phyloP scores from a whole-genome alignment of 2,888 invertebrate genomes.

The Xestia c-nigrum region DNA sequence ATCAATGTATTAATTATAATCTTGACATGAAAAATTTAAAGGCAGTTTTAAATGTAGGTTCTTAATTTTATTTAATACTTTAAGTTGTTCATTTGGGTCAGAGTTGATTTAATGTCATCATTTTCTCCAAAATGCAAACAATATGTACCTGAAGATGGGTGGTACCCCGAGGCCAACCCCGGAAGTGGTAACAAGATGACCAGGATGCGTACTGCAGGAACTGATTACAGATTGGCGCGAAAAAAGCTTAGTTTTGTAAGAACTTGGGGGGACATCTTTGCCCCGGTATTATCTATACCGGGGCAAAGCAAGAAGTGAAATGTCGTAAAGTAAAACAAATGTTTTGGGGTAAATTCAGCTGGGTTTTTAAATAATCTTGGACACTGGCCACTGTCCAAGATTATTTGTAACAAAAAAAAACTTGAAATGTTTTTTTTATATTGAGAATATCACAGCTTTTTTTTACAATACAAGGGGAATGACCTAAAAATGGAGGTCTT shows the following conservation, averaged over 20 bases:
- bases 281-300: no score
- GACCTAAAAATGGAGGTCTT: slow-evolving; percentile 6
- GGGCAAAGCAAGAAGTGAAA: not conserved
- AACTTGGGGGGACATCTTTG: not conserved
- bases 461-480: slow-evolving; percentile 14
- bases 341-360: not conserved
- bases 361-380: slow-evolving; percentile 42
- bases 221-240: not conserved
- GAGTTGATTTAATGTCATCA: not conserved
- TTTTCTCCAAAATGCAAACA: not conserved
- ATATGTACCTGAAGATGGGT: not conserved
- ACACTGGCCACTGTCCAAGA: slow-evolving; percentile 8
- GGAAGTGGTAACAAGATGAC: not conserved
- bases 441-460: not conserved
- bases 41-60: slow-evolving; percentile 2
- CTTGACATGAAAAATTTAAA: not conserved
- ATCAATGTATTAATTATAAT: not conserved
- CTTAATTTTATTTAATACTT: not conserved
- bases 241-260: not conserved
- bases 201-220: not conserved
- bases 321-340: not conserved
- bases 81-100: not conserved
- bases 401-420: slow-evolving; percentile 12
- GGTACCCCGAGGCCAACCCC: not conserved
- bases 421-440: not conserved